These are phyloP conservation scores for Holothuria glaberrima DNA, from an alignment of 35 echinoderm and acorn worm species.

Conservation along the genomic window DNA sequence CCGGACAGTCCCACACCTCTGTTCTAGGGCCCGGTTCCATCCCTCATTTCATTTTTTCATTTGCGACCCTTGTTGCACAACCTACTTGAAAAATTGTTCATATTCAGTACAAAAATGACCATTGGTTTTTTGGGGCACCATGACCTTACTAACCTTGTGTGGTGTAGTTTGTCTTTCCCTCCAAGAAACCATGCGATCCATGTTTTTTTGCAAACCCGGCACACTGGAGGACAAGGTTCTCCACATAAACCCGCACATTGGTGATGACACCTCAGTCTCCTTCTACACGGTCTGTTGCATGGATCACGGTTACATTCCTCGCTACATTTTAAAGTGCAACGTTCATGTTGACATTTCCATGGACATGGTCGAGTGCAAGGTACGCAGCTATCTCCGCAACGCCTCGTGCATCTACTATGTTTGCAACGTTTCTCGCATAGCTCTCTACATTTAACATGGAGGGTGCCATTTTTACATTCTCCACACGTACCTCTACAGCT, in stretches of 20 bases:
- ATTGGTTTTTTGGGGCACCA: no score
- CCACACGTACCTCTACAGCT: constrained; percentile 55
- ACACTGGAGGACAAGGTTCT: constrained; percentile 75
- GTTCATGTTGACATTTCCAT: constrained; percentile 56
- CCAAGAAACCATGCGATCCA: constrained; percentile 74
- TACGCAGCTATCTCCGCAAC: constrained; percentile 75
- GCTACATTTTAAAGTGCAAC: constrained; percentile 44
- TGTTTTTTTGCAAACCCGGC: constrained; percentile 57
- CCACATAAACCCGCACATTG: constrained; percentile 73
- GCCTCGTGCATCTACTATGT: constrained; percentile 77
- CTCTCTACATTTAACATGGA: constrained; percentile 31
- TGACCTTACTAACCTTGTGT: constrained; percentile 56
- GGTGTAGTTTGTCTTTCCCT: constrained; percentile 68
- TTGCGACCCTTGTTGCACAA: no score
- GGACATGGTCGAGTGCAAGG: constrained; percentile 73
- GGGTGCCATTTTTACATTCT: constrained; percentile 44
- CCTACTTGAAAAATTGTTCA: no score
- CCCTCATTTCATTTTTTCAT: no score
- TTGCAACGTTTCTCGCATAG: constrained; percentile 65
- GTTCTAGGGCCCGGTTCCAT: no score
- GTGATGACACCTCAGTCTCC: constrained; percentile 57
- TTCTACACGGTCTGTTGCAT: constrained; percentile 57
- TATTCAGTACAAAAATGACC: no score
- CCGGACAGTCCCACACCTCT: no score
- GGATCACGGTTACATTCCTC: constrained; percentile 50